These are phyloP conservation scores for Apis dorsata DNA, from an alignment of 1,140 invertebrate genomes.

Conservation along the genomic window DNA sequence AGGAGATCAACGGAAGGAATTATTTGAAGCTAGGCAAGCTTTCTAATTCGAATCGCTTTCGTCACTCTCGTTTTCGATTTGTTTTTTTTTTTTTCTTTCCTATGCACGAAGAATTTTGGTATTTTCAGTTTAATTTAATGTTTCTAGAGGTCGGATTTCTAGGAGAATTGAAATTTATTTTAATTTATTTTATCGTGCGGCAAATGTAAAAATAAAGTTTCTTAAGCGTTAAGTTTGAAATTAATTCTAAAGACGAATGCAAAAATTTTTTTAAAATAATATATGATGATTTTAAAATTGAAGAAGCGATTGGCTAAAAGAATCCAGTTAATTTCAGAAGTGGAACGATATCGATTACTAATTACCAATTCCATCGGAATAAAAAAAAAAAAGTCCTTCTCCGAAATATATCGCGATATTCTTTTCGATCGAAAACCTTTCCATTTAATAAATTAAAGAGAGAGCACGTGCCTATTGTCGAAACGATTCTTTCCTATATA, in stretches of 20 bases:
- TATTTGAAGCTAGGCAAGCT: constrained; percentile 53
- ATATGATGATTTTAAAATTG: no score
- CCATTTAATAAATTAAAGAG: constrained; percentile 5
- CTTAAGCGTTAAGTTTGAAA: no score
- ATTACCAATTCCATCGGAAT: background rate
- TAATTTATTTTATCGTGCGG: no score
- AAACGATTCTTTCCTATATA: background rate
- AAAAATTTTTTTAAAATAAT: no score
- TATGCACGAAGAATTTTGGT: no score
- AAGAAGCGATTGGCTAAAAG: background rate
- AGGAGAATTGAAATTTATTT: no score
- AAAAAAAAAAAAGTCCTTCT: rapidly evolving
- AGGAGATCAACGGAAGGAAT: constrained; percentile 58
- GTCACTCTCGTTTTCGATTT: background rate
- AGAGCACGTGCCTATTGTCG: background rate
- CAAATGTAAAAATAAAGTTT: no score
- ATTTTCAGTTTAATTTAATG: no score
- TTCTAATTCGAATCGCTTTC: no score
- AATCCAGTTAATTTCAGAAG: background rate
- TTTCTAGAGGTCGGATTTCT: no score
- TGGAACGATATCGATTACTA: background rate
- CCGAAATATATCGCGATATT: background rate
- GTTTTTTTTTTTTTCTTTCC: no score
- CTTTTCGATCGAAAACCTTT: background rate
- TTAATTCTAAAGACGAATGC: no score